These are phyloP conservation scores for Petromus typicus DNA, from an alignment of 2,113 vertebrate species.

Conservation along the genomic window DNA sequence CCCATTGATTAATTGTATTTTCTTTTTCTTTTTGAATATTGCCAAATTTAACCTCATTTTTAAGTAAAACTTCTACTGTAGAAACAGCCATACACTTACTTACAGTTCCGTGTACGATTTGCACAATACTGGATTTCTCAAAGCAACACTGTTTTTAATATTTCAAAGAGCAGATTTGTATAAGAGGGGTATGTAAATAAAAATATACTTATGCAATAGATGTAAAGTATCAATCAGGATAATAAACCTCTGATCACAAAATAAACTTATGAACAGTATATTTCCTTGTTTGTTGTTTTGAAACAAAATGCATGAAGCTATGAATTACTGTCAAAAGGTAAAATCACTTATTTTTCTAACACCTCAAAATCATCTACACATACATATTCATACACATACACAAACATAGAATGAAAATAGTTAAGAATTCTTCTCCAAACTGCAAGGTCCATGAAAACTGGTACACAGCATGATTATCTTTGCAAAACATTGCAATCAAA, in stretches of 20 bases:
- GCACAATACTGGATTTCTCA: slow-evolving; percentile 28
- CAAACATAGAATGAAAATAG: background rate
- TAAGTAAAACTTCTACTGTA: background rate
- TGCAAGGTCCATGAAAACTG: background rate
- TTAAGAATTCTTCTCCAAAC: background rate
- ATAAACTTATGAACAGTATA: background rate
- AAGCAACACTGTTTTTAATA: background rate
- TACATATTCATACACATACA: too few relatives aligned
- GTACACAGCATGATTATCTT: background rate
- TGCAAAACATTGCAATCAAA: background rate
- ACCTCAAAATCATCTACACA: background rate
- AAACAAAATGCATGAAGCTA: background rate
- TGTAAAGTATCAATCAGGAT: background rate
- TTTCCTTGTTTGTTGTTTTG: background rate
- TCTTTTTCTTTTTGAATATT: background rate
- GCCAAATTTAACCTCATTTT: slow-evolving; percentile 48
- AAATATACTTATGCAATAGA: background rate
- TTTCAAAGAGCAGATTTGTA: background rate
- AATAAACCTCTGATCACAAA: background rate
- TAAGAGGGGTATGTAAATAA: background rate
- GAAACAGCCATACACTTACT: background rate
- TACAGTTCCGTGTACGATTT: background rate
- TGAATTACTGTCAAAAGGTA: background rate
- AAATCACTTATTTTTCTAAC: background rate
- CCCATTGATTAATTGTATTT: slow-evolving; percentile 47